A percentile compares a stretch with the other conserved stretches of the same genome.
Evolutionary conservation across 2,888 invertebrate genomes (phyloP).

Genomic region (Stegophylla sp.): DNA sequence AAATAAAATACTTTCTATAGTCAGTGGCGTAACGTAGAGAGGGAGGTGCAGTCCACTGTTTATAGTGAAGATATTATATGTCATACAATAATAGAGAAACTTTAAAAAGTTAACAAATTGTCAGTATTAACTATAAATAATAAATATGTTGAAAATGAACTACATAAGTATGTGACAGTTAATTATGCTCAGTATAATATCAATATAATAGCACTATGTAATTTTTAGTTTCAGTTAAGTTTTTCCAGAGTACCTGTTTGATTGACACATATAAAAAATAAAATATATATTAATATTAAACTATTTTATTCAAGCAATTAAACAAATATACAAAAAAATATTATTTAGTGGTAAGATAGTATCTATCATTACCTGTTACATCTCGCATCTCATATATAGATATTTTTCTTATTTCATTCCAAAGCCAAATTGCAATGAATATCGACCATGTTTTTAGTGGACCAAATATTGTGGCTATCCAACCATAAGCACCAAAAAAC

Average conservation of each 20-base stretch:
- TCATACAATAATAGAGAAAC: no score
- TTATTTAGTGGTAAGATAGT: not conserved
- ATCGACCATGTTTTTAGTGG: slow-evolving; percentile 83
- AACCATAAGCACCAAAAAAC: slow-evolving; percentile 59
- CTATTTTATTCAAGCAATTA: not conserved
- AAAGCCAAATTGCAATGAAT: slow-evolving; percentile 72
- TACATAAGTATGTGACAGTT: no score
- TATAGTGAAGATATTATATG: no score
- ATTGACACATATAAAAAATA: slow-evolving; percentile 30
- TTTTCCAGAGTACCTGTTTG: slow-evolving; percentile 42
- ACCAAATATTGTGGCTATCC: slow-evolving; percentile 77
- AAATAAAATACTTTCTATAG: no score
- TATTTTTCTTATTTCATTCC: slow-evolving; percentile 65
- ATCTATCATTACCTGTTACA: slow-evolving; percentile 30
- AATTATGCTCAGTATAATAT: no score
- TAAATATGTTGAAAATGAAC: no score
- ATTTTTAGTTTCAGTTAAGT: slow-evolving; percentile 42
- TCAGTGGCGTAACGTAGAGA: no score
- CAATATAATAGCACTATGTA: not conserved
- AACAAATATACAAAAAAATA: not conserved
- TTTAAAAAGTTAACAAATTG: no score
- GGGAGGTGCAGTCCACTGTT: no score
- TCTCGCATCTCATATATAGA: slow-evolving; percentile 30
- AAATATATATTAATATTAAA: not conserved
- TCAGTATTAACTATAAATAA: no score